Base-by-base conservation (phyloP, 2,888 invertebrate species). In the Cephus sareptanus region DNA sequence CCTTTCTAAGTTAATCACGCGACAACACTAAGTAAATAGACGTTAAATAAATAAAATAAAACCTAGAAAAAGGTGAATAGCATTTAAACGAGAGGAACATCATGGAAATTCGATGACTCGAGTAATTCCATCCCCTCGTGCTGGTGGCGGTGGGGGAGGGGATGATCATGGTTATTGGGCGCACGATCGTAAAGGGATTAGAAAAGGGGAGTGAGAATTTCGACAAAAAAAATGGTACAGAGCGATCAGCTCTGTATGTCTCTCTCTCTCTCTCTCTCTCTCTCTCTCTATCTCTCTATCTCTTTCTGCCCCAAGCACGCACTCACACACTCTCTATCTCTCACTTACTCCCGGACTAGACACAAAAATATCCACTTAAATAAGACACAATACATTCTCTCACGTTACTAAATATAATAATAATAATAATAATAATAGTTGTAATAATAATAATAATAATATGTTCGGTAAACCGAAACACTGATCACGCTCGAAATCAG, bases 321-420 rank as follows among this genome's bases (percentile, higher is more conserved):
- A 31, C 70, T 70, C 70, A 70, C 70, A 11, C 71, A 31, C 71
- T 33, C 70, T 70, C 71, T 33, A 3, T 15, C 71, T 71, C 71
- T 71, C 71, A n/a, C 81, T 79, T 80, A 81, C 82, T 83, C 87
- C 87, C 87, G 86, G 91, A 91, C 91, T 91, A 91, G 91, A 91
- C 89, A 90, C 88, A 89, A 85, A 89, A 85, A 90, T 89, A 88
- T 91, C 90, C 90, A 89, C 89, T 89, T 89, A 89, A 89, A 89
- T 89, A 89, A 84, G 85, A 89, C 87, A 86, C 83, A 83, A 81
- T 84, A 81, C 78, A 81, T 80, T 79, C 37, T 82, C 83, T 81
- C 83, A 83, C 83, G 79, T 80, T 84, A 83, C 83, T 86, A 84
- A 83, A 78, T 80, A 82, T 85, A 83, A 80, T 81, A 79, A 80